phyloP scores from a whole-genome alignment of 2,888 invertebrate genomes.

The Oligia latruncula region DNA sequence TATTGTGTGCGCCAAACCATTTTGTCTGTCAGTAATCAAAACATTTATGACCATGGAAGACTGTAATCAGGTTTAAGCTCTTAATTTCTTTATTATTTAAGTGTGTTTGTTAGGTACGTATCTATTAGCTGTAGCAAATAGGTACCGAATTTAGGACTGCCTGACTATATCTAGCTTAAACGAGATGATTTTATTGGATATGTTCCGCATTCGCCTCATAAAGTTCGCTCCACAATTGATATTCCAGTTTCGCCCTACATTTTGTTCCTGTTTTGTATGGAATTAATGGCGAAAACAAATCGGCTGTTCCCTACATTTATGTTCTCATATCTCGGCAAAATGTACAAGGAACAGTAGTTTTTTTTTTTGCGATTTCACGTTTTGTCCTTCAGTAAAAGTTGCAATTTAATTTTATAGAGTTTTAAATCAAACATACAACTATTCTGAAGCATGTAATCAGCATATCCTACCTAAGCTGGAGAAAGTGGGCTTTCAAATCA shows the following conservation, averaged over 20 bases:
- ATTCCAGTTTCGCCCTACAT: too few relatives aligned
- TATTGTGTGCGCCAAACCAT: background rate
- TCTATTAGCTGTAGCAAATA: background rate
- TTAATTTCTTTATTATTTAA: background rate
- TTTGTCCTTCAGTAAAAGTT: too few relatives aligned
- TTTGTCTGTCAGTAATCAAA: conserved; percentile 10
- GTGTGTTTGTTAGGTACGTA: background rate
- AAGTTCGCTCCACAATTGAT: background rate
- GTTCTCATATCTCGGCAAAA: too few relatives aligned
- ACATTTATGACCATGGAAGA: conserved; percentile 6
- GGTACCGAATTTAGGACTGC: background rate
- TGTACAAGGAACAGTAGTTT: too few relatives aligned
- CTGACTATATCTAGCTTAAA: background rate
- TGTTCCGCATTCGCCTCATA: background rate
- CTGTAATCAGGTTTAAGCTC: conserved; percentile 3
- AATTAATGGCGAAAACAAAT: too few relatives aligned
- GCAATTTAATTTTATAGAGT: too few relatives aligned
- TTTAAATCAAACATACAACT: background rate
- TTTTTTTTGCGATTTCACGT: too few relatives aligned
- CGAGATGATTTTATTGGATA: background rate
- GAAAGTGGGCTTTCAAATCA: background rate
- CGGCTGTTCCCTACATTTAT: too few relatives aligned
- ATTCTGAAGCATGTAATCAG: background rate
- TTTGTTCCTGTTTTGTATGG: too few relatives aligned
- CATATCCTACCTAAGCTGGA: background rate